phyloP scores from a whole-genome alignment of 2,797 vertebrate species.

The Artibeus jamaicensis region DNA sequence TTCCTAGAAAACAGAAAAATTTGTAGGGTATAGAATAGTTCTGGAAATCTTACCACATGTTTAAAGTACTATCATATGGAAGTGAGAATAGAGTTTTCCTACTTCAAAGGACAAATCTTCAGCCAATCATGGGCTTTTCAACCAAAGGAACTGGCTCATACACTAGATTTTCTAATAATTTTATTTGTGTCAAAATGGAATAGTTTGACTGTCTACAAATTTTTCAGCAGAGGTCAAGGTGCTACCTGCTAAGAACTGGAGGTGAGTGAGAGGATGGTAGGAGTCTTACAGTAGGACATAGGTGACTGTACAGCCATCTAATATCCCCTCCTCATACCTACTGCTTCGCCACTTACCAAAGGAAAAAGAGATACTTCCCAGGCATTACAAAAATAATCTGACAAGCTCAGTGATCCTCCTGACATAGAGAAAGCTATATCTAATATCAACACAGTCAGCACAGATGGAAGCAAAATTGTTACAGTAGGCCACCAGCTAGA shows the following conservation, averaged over 20 bases:
- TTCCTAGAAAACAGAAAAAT: slow-evolving; percentile 2
- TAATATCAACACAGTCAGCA: not conserved
- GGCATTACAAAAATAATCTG: not conserved
- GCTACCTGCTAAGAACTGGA: not conserved
- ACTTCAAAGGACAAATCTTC: not conserved
- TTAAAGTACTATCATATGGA: not conserved
- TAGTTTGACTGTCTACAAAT: not conserved
- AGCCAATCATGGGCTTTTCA: not conserved
- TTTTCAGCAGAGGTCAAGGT: not conserved
- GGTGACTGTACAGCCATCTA: not conserved
- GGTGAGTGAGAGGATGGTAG: not conserved
- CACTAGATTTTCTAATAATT: not conserved
- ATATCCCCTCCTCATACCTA: not conserved
- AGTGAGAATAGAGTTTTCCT: not conserved
- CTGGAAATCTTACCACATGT: not conserved
- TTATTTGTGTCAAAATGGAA: not conserved
- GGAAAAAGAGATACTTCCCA: not conserved
- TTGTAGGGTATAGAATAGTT: not conserved
- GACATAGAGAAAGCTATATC: not conserved
- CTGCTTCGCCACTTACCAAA: not conserved
- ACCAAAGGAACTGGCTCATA: not conserved
- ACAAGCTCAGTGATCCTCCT: not conserved
- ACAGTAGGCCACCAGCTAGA: not conserved
- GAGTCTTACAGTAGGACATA: not conserved
- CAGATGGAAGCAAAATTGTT: not conserved